Evolutionary conservation across 2,797 vertebrate genomes (phyloP), one percentile per base, ranked within the genome.

Genomic region (Neosalanx taihuensis): DNA sequence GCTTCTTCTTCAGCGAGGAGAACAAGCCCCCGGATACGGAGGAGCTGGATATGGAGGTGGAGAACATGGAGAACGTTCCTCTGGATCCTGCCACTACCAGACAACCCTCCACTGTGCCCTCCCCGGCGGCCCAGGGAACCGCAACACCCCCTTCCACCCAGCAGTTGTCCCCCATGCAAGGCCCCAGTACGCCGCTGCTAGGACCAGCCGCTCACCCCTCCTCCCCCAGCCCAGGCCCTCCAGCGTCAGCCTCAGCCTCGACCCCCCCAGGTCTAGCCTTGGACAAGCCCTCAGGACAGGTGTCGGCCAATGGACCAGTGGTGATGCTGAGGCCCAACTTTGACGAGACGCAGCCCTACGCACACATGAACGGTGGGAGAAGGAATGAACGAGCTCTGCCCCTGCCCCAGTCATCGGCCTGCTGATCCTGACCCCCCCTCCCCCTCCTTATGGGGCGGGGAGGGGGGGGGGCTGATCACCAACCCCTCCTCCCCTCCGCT

Each of bases 1-100:
- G 96, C 90, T 99, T 99, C 92, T 99, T 97, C 94, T 98, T 95
- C 93, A 99, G 98, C 0, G 97, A 99, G 70, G 98, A 99, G 87
- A 99, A 99, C 93, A 99, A 98, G 86, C 96, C 95, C 0, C 96
- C 96, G 0, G 97, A 99, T 78, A 94, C 93, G 0, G 97, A 99
- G 86, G 97, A 97, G 90, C 92, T 99, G 64, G 96, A 99, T 82
- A 91, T 98, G 89, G 97, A 97, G 90, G 92, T 96, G 2, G 96
- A 98, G 80, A 96, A 95, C 87, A 96, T 99, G 97, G 96, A 99
- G 91, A 98, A 96, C 83, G 94, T 99, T 88, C 97, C 96, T 68
- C 93, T 99, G 90, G 97, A 98, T 85, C 94, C 97, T 35, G 93
- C 93, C 4, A 91, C 94, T 78, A 92, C 92, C 73, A 90, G 95